Percentiles rank a stretch among this genome's conserved stretches.
Conservation (phyloP, 2,113 vertebrate species). For the Platichthys flesus region DNA sequence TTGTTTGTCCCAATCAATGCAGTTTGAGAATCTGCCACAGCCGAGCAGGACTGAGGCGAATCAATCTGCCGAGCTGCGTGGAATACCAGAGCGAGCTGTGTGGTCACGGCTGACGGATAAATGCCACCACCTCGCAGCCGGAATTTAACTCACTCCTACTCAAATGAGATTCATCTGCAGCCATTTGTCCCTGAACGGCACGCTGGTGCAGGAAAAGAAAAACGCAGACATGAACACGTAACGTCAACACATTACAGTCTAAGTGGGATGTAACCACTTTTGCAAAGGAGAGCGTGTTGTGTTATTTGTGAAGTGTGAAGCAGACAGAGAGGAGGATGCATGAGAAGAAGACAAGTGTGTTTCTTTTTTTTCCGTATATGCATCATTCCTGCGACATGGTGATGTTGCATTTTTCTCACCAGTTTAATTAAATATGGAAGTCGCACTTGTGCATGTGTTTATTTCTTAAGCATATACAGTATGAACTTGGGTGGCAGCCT, state of each 20-base stretch:
- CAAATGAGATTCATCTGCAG: neutral
- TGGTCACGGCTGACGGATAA: constrained; percentile 47
- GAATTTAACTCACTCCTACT: constrained; percentile 25
- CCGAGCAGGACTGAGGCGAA: constrained; percentile 45
- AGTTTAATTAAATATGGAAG: constrained; percentile 50
- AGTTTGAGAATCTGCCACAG: constrained; percentile 57
- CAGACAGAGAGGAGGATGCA: constrained; percentile 19
- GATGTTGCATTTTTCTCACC: neutral
- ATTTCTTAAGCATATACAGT: constrained; percentile 17
- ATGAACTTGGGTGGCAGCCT: neutral
- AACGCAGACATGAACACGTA: constrained; percentile 13
- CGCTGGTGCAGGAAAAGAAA: neutral
- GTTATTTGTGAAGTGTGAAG: constrained; percentile 25
- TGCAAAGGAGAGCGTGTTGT: constrained; percentile 10
- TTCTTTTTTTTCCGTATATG: constrained; percentile 25
- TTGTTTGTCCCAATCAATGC: constrained; percentile 66
- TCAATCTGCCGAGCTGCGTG: constrained; percentile 58
- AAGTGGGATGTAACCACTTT: constrained; percentile 20
- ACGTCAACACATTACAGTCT: constrained; percentile 16
- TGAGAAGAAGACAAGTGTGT: neutral
- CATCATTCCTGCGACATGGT: constrained; percentile 5
- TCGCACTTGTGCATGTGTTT: constrained; percentile 29
- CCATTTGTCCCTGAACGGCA: neutral
- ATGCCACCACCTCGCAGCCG: constrained; percentile 36
- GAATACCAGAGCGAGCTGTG: constrained; percentile 41